Conservation (phyloP, 2,797 vertebrate species). For the Helostoma temminkii region DNA sequence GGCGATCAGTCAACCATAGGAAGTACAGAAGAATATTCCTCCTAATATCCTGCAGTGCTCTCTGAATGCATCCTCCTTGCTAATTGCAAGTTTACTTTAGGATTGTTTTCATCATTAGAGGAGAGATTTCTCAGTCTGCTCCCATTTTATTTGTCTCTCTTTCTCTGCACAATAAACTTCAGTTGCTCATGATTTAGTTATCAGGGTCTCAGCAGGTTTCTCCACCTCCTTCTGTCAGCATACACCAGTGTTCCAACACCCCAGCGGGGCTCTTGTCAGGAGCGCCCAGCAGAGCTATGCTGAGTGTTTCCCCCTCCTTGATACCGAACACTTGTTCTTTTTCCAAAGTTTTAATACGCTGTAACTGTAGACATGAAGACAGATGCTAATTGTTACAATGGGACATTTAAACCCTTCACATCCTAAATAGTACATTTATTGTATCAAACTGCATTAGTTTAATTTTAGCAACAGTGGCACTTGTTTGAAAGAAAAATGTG, state of each 20-base stretch:
- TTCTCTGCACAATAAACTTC: slow-evolving; percentile 30
- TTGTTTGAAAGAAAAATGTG: neutral
- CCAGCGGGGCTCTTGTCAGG: slow-evolving; percentile 37
- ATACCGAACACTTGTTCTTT: slow-evolving; percentile 15
- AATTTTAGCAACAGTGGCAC: neutral
- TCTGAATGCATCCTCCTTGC: slow-evolving; percentile 38
- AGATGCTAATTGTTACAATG: slow-evolving; percentile 2
- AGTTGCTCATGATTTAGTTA: slow-evolving; percentile 57
- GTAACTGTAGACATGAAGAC: slow-evolving; percentile 3
- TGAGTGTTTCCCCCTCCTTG: slow-evolving; percentile 31
- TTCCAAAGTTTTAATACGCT: slow-evolving; percentile 1
- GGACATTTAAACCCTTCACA: too few species aligned
- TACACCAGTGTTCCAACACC: slow-evolving; percentile 9
- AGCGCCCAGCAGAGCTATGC: slow-evolving; percentile 18
- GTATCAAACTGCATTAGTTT: neutral
- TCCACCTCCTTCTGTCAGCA: slow-evolving; percentile 36
- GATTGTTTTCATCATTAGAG: slow-evolving; percentile 22
- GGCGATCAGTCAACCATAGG: slow-evolving; percentile 21
- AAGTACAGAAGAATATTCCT: slow-evolving; percentile 14
- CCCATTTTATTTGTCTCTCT: slow-evolving; percentile 5
- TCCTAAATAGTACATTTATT: neutral
- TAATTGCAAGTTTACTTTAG: slow-evolving; percentile 19
- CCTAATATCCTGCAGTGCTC: slow-evolving; percentile 16
- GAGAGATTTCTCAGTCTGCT: neutral
- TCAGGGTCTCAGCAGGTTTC: slow-evolving; percentile 37